These are phyloP conservation scores for Chloromyia formosa DNA, from an alignment of 2,888 invertebrate species.

Conservation along the genomic window DNA sequence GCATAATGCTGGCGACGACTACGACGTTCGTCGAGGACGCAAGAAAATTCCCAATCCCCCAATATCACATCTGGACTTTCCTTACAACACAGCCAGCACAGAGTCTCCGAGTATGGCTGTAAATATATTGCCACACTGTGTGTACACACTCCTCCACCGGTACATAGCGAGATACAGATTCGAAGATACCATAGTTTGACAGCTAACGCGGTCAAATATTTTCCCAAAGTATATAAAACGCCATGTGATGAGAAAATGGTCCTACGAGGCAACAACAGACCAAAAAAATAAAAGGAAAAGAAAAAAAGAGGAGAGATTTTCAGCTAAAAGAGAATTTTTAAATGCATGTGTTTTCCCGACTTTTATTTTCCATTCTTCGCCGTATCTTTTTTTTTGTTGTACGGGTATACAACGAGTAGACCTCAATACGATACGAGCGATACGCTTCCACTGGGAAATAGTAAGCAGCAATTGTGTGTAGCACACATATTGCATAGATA, in stretches of 20 bases:
- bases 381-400: slow-evolving; percentile 6
- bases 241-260: no score
- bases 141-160: no score
- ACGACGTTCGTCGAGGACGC: slow-evolving; percentile 8
- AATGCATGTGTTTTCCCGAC: slow-evolving; percentile 37
- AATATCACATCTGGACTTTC: slow-evolving; percentile 20
- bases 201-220: slow-evolving; percentile 38
- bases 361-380: slow-evolving; percentile 11
- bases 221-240: slow-evolving; percentile 18
- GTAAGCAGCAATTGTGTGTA: no score
- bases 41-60: slow-evolving; percentile 33
- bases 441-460: no score
- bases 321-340: slow-evolving; percentile 38
- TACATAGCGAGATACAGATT: no score
- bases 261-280: neutral
- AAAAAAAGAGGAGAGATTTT: slow-evolving; percentile 34
- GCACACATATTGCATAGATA: no score
- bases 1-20: slow-evolving; percentile 17
- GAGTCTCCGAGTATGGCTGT: no score
- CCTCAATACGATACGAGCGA: slow-evolving; percentile 8
- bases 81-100: neutral
- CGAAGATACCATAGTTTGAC: slow-evolving; percentile 37
- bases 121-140: no score
- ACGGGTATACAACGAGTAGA: neutral
- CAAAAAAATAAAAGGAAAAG: no score